These are phyloP conservation scores for Cyclophora albipunctata DNA, from an alignment of 2,888 invertebrate genomes.

Conservation along the genomic window DNA sequence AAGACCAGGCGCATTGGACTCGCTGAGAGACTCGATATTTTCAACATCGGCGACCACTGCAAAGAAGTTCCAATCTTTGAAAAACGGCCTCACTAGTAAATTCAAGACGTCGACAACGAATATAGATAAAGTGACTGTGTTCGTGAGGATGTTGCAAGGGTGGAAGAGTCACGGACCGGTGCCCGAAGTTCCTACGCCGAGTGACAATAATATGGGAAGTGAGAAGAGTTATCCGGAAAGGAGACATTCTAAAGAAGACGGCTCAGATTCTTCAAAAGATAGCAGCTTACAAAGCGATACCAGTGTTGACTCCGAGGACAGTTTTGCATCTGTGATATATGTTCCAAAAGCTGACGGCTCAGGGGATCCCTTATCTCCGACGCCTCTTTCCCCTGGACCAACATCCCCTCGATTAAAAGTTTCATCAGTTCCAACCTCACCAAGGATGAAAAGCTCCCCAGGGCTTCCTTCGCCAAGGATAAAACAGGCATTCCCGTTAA, in stretches of 20 bases:
- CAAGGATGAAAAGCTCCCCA: constrained; percentile 81
- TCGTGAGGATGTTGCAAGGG: constrained; percentile 89
- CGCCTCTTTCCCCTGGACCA: constrained; percentile 76
- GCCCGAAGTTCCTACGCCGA: constrained; percentile 61
- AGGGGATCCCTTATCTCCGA: constrained; percentile 75
- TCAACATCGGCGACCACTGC: constrained; percentile 81
- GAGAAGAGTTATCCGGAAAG: constrained; percentile 76
- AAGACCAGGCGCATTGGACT: constrained; percentile 78
- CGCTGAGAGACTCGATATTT: constrained; percentile 83
- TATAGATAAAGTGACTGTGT: constrained; percentile 88
- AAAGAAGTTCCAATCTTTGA: constrained; percentile 84
- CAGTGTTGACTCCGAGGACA: constrained; percentile 94
- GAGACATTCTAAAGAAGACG: constrained; percentile 88
- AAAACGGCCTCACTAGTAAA: constrained; percentile 88
- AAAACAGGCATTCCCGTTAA: constrained; percentile 78
- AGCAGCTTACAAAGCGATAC: constrained; percentile 95
- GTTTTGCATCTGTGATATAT: constrained; percentile 94
- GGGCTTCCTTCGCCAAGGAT: constrained; percentile 80
- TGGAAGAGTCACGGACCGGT: constrained; percentile 79
- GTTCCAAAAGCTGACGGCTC: constrained; percentile 87
- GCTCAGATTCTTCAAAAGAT: constrained; percentile 91
- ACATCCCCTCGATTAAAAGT: constrained; percentile 78
- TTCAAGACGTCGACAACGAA: constrained; percentile 88
- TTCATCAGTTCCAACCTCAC: constrained; percentile 86
- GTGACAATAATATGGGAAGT: constrained; percentile 58